These are phyloP conservation scores for Alligator sinensis DNA, from an alignment of 2,113 vertebrate species.

Conservation along the genomic window DNA sequence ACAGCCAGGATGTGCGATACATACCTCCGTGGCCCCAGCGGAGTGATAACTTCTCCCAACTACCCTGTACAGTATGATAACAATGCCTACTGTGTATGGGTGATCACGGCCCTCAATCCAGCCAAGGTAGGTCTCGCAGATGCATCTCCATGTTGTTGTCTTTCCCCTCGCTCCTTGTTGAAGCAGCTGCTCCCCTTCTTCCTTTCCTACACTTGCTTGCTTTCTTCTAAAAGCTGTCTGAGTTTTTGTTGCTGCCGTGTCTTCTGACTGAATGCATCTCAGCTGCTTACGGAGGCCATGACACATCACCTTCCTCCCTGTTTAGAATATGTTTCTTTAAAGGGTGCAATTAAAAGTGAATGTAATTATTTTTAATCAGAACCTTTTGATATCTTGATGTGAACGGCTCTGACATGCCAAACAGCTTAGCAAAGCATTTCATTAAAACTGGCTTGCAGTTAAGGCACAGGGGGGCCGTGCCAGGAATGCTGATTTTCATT, in stretches of 20 bases:
- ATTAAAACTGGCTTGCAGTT: not conserved
- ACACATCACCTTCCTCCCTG: not conserved
- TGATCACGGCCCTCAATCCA: conserved; percentile 91
- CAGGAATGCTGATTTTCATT: not conserved
- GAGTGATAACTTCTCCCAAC: conserved; percentile 96
- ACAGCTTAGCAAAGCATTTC: conserved; percentile 4
- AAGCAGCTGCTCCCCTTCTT: not conserved
- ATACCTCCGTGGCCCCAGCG: conserved; percentile 90
- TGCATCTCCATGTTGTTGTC: rapidly evolving
- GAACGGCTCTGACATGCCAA: not conserved
- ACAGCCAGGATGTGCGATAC: conserved; percentile 95
- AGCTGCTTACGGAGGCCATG: not conserved
- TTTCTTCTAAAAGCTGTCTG: not conserved
- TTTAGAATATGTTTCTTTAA: not conserved
- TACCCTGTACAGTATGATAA: conserved; percentile 98
- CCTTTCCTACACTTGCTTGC: rapidly evolving
- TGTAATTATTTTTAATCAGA: conserved; percentile 40
- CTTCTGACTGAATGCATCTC: rapidly evolving
- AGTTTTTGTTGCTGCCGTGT: not conserved
- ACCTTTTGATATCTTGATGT: not conserved
- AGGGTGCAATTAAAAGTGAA: conserved; percentile 43
- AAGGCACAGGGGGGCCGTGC: not conserved
- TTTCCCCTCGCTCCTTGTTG: not conserved
- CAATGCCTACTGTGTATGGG: conserved; percentile 98
- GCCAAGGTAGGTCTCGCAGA: conserved; percentile 86